These are phyloP conservation scores for Germaria angustata DNA, from an alignment of 2,888 invertebrate species.

Conservation along the genomic window DNA sequence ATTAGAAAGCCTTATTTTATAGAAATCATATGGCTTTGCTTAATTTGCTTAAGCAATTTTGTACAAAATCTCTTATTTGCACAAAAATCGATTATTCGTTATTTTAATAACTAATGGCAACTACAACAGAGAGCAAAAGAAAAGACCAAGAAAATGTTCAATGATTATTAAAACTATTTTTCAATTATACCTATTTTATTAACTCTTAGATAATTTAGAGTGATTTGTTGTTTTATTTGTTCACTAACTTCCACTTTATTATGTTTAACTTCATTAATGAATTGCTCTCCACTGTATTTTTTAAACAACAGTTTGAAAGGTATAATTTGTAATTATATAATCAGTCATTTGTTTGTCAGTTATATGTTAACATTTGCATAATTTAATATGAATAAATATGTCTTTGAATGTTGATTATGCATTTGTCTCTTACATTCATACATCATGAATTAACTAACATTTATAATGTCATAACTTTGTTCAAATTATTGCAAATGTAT, in stretches of 20 bases:
- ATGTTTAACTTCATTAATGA: no score
- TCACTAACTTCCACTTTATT: no score
- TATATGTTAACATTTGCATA: constrained; percentile 17
- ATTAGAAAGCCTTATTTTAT: background rate
- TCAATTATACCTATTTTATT: no score
- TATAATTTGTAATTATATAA: constrained; percentile 50
- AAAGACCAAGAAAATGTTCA: background rate
- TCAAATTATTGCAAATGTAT: constrained; percentile 43
- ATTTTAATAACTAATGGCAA: background rate
- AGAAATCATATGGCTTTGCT: background rate
- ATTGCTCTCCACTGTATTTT: background rate
- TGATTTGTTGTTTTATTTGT: no score
- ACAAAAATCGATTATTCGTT: background rate
- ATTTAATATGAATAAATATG: constrained; percentile 11
- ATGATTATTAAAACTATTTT: no score
- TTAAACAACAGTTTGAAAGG: background rate
- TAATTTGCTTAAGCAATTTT: constrained; percentile 31
- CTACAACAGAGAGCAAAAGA: background rate
- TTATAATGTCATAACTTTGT: constrained; percentile 49
- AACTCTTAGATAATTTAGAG: no score
- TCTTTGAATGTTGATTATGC: constrained; percentile 2
- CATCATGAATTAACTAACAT: constrained; percentile 39
- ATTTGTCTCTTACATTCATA: constrained; percentile 1
- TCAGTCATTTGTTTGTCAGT: constrained; percentile 54
- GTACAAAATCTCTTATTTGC: background rate